Evolutionary conservation across 2,888 invertebrate genomes (phyloP), one percentile per base, ranked within the genome.

Genomic region (Aquatica leii): DNA sequence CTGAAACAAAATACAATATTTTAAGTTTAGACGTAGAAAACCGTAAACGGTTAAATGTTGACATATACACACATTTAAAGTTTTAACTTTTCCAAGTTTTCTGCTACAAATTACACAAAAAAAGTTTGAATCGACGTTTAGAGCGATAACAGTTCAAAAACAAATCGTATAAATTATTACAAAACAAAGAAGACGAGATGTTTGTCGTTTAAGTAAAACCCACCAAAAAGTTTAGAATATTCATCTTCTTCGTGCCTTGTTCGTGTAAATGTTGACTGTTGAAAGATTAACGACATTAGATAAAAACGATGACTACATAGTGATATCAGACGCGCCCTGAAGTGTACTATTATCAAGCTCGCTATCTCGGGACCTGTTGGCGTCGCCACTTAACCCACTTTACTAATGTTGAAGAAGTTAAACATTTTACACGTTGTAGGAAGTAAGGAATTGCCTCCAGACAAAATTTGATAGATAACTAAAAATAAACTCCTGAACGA

Each of bases 1-100:
- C 97, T 97, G 84, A 40, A 64, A 41, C 34, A 62, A 57, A n/a
- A 20, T 31, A 62, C 52, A 54, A 53, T 48, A 12, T 48, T 34
- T 48, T 11, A 49, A 12, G 20, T n/a, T 37, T 37, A 37, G 37
- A n/a, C 15, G 14, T 43, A 14, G 43, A 43, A 43, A 43, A 43
- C 8, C 43, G 24, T 40, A 40, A 12, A 40, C 8, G 14, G 14
- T 14, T 40, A 12, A 40, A 40, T n/a, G 40, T 12, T 14, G 40
- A 4, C 40, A 40, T 3, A 9, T 40, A 40, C 40, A 40, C 40
- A 40, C 8, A 3, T 5, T 5, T 24, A 24, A 24, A 24, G 24
- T 24, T 24, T 24, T 24, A 24, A 6, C 6, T 24, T 6, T 24
- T 24, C 4, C 24, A 24, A 24, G 24, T 24, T 24, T 24, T 24